These are phyloP conservation scores for Oscheius myriophilus DNA, from an alignment of 2,888 invertebrate genomes.

Conservation along the genomic window DNA sequence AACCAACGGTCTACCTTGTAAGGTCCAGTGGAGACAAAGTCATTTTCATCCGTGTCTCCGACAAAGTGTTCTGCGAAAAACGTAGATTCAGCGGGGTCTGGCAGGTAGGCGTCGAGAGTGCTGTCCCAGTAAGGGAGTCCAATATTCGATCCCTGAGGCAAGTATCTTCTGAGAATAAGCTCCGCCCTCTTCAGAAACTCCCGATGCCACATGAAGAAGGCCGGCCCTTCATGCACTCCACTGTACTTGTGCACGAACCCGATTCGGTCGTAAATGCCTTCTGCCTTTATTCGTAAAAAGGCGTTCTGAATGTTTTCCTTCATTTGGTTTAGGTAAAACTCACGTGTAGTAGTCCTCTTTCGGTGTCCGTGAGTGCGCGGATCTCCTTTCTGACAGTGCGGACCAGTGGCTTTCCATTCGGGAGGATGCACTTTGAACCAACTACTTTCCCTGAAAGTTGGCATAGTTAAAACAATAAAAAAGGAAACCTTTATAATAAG, in stretches of 20 bases:
- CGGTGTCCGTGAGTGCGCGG: slow-evolving; percentile 8
- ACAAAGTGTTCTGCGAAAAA: slow-evolving; percentile 65
- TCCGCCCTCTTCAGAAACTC: slow-evolving; percentile 49
- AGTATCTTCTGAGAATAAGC: slow-evolving; percentile 18
- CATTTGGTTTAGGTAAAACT: neutral
- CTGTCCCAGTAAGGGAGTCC: slow-evolving; percentile 70
- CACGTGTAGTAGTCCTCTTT: slow-evolving; percentile 19
- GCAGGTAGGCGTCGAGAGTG: slow-evolving; percentile 65
- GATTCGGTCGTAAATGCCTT: slow-evolving; percentile 39
- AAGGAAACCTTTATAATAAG: slow-evolving; percentile 30
- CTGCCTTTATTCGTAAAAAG: slow-evolving; percentile 33
- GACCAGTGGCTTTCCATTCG: slow-evolving; percentile 10
- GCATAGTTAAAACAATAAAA: neutral
- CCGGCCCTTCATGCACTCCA: slow-evolving; percentile 53
- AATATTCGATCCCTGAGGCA: slow-evolving; percentile 52
- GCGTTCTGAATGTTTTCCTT: slow-evolving; percentile 30
- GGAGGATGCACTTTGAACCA: slow-evolving; percentile 19
- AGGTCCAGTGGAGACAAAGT: slow-evolving; percentile 66
- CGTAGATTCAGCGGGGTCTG: slow-evolving; percentile 65
- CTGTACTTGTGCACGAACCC: slow-evolving; percentile 43
- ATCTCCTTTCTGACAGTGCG: slow-evolving; percentile 18
- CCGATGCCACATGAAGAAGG: slow-evolving; percentile 53
- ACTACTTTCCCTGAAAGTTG: slow-evolving; percentile 7
- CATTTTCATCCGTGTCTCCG: slow-evolving; percentile 63
- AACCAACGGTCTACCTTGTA: slow-evolving; percentile 42